Evolutionary conservation across 2,113 vertebrate genomes (phyloP).

Genomic region (Silurus asotus): DNA sequence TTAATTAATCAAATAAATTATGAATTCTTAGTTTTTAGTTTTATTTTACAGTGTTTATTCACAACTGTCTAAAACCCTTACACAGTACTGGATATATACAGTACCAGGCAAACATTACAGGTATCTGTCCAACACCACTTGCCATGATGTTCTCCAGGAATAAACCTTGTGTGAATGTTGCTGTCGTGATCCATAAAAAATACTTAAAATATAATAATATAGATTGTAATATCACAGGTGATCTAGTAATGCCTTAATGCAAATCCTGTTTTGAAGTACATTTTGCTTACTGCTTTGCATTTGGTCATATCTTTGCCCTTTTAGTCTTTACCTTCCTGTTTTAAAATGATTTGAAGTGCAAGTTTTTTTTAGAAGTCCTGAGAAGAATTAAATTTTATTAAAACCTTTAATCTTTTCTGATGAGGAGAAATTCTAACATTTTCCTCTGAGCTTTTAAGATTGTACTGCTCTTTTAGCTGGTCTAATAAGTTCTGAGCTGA

Average conservation of each 20-base stretch:
- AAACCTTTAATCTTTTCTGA: not conserved
- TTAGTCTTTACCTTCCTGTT: not conserved
- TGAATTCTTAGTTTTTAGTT: too few relatives aligned
- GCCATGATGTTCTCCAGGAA: not conserved
- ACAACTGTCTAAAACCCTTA: too few relatives aligned
- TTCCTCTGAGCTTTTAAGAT: not conserved
- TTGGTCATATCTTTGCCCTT: not conserved
- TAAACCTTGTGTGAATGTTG: not conserved
- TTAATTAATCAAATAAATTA: too few relatives aligned
- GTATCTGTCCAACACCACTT: not conserved
- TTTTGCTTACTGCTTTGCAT: not conserved
- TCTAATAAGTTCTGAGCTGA: not conserved
- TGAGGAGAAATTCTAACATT: not conserved
- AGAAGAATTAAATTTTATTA: not conserved
- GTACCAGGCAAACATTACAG: not conserved
- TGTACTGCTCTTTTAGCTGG: not conserved
- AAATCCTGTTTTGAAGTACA: not conserved
- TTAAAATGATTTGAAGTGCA: not conserved
- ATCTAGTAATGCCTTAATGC: not conserved
- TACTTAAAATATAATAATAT: too few relatives aligned
- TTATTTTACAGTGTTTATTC: too few relatives aligned
- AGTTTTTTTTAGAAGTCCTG: not conserved
- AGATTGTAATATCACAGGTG: not conserved
- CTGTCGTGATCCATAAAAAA: not conserved
- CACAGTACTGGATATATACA: too few relatives aligned